Evolutionary conservation across 2,113 vertebrate genomes (phyloP), one percentile per base, ranked within the genome.

Genomic region (Perca schrenkii): DNA sequence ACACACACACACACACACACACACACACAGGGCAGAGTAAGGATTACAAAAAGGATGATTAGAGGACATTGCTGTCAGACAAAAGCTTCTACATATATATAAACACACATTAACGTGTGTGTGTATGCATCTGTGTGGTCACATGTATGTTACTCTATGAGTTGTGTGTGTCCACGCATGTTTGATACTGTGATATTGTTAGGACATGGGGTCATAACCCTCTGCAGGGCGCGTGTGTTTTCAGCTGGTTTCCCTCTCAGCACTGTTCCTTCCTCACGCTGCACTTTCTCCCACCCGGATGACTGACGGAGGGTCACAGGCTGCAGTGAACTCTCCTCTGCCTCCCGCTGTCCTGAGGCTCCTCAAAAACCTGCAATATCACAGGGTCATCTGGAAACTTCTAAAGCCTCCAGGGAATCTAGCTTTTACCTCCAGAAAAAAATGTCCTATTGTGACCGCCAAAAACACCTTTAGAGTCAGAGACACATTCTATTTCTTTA

Each of bases 161-260:
- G 57, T 53, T 25, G 73, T 34, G 72, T 69, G 22, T 74, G 36
- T 52, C 28, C 1, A 12, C 60, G 86, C 28, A 19, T 73, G 69
- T 80, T 36, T 79, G 53, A 52, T 40, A 34, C 17, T 46, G 40
- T 74, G 34, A 10, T 43, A 43, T 11, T 60, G 4, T 49, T 2
- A 64, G 77, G 66, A 87, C 85, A 77, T 13, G 49, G 60, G 77
- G 90, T 89, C 76, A 36, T 63, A 43, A 49, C 66, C 73, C 79
- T 89, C 89, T 89, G 66, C 86, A 73, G 91, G 90, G 84, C 3
- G 49, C 6, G 14, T 88, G 74, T 88, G 87, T 91, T 89, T 89
- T 85, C 62, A 88, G 86, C 80, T 84, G 88, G 72, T 80, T 6
- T 50, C 79, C 69, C 84, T 88, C 70, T 79, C 36, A 71, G 82